phyloP scores from a whole-genome alignment of 2,888 invertebrate species.

The Drosophila tripunctata region DNA sequence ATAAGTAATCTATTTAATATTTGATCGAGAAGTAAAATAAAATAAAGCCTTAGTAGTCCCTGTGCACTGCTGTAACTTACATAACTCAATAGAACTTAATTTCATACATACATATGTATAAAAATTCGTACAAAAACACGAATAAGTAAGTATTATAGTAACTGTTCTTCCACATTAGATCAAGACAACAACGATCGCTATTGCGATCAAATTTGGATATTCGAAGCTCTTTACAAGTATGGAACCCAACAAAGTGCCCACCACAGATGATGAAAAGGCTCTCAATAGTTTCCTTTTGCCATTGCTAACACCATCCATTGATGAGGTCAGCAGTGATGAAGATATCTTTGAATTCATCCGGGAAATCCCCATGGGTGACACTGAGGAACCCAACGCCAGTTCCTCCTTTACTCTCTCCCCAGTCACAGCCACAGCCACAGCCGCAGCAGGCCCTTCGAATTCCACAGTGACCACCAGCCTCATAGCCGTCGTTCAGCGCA shows the following conservation, averaged over 20 bases:
- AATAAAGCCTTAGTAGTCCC: constrained; percentile 23
- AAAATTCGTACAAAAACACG: constrained; percentile 18
- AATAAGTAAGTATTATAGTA: constrained; percentile 23
- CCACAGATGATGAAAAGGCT: constrained; percentile 29
- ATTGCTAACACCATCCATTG: constrained; percentile 3
- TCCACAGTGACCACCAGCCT: constrained; percentile 17
- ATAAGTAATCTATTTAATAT: constrained; percentile 4
- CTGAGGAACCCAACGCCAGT: constrained; percentile 25
- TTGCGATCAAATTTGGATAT: constrained; percentile 16
- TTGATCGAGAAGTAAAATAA: background rate
- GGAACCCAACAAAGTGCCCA: constrained; percentile 12
- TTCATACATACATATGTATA: constrained; percentile 13
- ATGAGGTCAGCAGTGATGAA: constrained; percentile 23
- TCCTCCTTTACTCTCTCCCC: constrained; percentile 13
- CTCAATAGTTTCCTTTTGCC: background rate
- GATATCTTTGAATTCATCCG: constrained; percentile 14
- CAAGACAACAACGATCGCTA: constrained; percentile 14
- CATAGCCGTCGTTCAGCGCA: constrained; percentile 31
- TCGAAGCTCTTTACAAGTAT: constrained; percentile 3
- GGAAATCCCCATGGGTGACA: constrained; percentile 14
- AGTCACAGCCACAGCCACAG: background rate
- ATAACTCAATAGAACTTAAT: constrained; percentile 11
- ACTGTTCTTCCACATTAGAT: constrained; percentile 9
- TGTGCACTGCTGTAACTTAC: constrained; percentile 3
- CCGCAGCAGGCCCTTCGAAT: too few relatives aligned